Evolutionary conservation across 2,888 invertebrate genomes (phyloP), one percentile per base, ranked within the genome.

Genomic region (Chaetoderma sp.): DNA sequence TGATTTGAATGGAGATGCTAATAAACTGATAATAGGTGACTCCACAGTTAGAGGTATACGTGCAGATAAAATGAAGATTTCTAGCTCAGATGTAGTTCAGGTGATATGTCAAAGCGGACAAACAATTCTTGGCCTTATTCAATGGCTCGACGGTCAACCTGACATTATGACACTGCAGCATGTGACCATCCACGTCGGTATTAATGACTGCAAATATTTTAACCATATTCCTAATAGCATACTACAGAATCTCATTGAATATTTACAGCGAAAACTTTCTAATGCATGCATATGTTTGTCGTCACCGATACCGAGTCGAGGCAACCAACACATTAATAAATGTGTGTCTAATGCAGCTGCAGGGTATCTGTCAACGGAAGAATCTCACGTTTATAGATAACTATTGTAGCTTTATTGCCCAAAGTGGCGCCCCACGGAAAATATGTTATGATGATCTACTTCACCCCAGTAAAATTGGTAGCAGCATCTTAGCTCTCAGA

Each of bases 11-110:
- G 18, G 6, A n/a, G 23, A 18, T 8, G 8, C 47, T 13, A 47
- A 6, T 8, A 8, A 18, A 23, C 47, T 47, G 8, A 47, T 47
- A 13, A 18, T 47, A 13, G 47, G 47, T 13, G 47, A 47, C 47
- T 47, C 47, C 47, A 47, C 47, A 47, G 47, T 47, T 8, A 47
- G 21, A 47, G 47, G 47, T 13, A 47, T 47, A 47, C 23, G 23
- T 47, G 47, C 47, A 10, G 10, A 8, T 21, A 47, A 47, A 47
- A 47, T 47, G 47, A 47, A 47, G 10, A 8, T 8, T 21, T 21
- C 47, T 18, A 23, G 8, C 21, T 47, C 47, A 8, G 47, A 47
- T 13, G 21, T 47, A 8, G 21, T 18, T 13, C 47, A 47, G 21
- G 47, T 47, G 8, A 18, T 47, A n/a, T 21, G 47, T 23, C 47